Evolutionary conservation across 2,797 vertebrate genomes (phyloP).

Genomic region (Pseudochromis fuscus): DNA sequence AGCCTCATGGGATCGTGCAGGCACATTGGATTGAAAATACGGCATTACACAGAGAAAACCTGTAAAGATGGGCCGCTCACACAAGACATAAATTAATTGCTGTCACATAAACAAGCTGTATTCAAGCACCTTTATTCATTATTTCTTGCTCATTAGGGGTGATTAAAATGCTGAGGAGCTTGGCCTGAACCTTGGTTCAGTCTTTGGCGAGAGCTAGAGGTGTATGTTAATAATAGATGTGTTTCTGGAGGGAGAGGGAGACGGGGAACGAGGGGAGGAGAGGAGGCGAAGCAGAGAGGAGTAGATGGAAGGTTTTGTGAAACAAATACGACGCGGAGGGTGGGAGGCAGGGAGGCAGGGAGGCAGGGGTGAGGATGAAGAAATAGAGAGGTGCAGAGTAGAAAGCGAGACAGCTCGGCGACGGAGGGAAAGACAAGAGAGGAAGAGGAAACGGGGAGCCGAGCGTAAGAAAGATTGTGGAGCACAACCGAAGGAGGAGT

Average conservation of each 20-base stretch:
- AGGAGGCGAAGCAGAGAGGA: slow-evolving; percentile 34
- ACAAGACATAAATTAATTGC: slow-evolving; percentile 62
- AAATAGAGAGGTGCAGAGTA: slow-evolving; percentile 50
- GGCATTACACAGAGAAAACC: slow-evolving; percentile 24
- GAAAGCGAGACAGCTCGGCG: slow-evolving; percentile 48
- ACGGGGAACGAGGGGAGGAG: slow-evolving; percentile 30
- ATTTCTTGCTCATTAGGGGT: slow-evolving; percentile 75
- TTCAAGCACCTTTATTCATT: slow-evolving; percentile 53
- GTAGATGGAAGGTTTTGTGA: slow-evolving; percentile 72
- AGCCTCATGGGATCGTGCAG: slow-evolving; percentile 23
- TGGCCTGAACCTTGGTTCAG: slow-evolving; percentile 65
- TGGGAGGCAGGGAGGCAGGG: slow-evolving; percentile 45
- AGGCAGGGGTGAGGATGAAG: slow-evolving; percentile 58
- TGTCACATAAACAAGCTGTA: slow-evolving; percentile 61
- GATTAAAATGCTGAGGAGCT: slow-evolving; percentile 79
- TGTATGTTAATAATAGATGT: slow-evolving; percentile 84
- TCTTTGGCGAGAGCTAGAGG: slow-evolving; percentile 74
- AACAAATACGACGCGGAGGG: slow-evolving; percentile 65
- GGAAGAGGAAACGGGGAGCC: slow-evolving; percentile 39
- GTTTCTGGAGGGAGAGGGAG: slow-evolving; percentile 57
- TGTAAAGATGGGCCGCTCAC: slow-evolving; percentile 51
- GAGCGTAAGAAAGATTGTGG: slow-evolving; percentile 39
- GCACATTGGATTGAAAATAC: slow-evolving; percentile 26
- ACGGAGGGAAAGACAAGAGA: slow-evolving; percentile 26
- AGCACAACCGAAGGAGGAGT: slow-evolving; percentile 48